Base-by-base conservation (phyloP, 2,797 vertebrate genomes). In the Cossypha niveicapilla region DNA sequence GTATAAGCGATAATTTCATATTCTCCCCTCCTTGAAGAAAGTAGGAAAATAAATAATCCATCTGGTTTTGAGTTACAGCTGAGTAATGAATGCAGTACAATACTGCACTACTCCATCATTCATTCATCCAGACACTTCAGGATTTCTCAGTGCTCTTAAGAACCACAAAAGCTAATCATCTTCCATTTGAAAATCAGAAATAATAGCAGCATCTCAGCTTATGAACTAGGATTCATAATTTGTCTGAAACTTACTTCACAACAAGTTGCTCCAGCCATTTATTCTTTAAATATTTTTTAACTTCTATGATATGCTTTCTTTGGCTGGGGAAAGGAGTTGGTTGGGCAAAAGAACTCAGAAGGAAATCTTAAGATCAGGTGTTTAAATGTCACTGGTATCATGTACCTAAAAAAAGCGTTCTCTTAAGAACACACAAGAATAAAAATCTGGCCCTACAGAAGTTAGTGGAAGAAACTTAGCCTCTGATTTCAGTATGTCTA, bases 341-440 rank as follows among this genome's bases (percentile, higher is more conserved):
- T 70, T 94, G 44, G 63, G 63, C 60, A 79, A 66, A 27, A 92
- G 66, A 92, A 63, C 45, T 90, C 35, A 11, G 16, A 90, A 47
- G 15, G 15, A 88, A 90, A 70, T 76, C 56, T 92, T 73, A 66
- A 86, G 35, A 92, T 76, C 2, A 7, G 71, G 86, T 95, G 41
- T 93, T 95, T 92, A 95, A 96, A 95, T 93, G 86, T 87, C 93
- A 92, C 71, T 73, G 83, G 53, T 93, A 48, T 42, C 77, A 89
- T 1, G 2, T 73, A 93, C 65, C 78, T 90, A 57, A 89, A 95
- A 86, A 70, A 70, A 65, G 34, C 0, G 0, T 50, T 93, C 57
- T 65, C 22, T 34, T 50, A 58, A 77, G 75, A 95, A 94, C 37
- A 85, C 11, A 35, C 53, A 93, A 61, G 68, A 54, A 92, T 83